A percentile compares a stretch with the other conserved stretches of the same genome.
Conservation (phyloP, 2,113 vertebrate genomes). For the Corvus moneduloides region DNA sequence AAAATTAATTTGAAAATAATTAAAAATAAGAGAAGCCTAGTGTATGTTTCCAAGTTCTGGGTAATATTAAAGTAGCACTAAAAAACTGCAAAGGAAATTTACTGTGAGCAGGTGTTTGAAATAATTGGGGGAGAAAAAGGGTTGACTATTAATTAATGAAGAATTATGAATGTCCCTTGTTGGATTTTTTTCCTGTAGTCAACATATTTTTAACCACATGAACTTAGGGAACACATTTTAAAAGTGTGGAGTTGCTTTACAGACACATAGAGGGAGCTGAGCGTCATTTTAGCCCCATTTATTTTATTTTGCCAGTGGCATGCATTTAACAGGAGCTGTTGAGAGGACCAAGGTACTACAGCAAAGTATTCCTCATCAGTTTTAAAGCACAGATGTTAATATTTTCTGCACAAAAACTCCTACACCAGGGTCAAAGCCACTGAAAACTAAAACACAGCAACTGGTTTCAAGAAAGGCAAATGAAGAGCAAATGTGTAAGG, state of each 20-base stretch:
- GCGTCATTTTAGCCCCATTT: constrained; percentile 20
- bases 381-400: not conserved
- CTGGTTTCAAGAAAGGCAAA: not conserved
- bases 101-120: constrained; percentile 77
- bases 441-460: not conserved
- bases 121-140: constrained; percentile 60
- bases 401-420: not conserved
- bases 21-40: constrained; percentile 71
- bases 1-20: constrained; percentile 82
- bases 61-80: constrained; percentile 61
- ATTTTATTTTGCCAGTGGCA: constrained; percentile 3
- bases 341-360: not conserved
- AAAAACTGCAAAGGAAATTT: constrained; percentile 72
- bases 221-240: constrained; percentile 29
- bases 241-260: constrained; percentile 25
- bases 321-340: not conserved
- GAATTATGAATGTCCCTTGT: constrained; percentile 60
- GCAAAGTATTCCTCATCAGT: not conserved
- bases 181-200: constrained; percentile 48
- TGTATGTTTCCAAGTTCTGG: constrained; percentile 63
- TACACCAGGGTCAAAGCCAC: not conserved
- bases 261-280: constrained; percentile 14
- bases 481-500: not conserved
- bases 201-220: constrained; percentile 58
- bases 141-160: constrained; percentile 69